Conservation (phyloP, 2,888 invertebrate genomes). For the Nebria brevicollis region DNA sequence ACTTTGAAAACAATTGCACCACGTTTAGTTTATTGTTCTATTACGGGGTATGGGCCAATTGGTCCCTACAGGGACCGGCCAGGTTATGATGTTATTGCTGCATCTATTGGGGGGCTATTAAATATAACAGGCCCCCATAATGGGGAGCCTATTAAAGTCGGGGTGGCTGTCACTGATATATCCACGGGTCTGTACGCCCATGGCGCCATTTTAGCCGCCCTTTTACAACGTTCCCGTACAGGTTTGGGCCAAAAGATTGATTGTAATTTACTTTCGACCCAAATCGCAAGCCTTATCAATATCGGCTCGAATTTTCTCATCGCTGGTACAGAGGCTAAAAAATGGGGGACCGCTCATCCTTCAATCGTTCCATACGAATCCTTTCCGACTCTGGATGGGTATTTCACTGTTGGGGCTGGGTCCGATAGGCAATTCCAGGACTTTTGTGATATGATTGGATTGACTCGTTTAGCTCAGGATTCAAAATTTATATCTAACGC, state of each 20-base stretch:
- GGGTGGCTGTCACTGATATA: slow-evolving; percentile 92
- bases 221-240: slow-evolving; percentile 80
- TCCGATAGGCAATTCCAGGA: slow-evolving; percentile 83
- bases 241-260: slow-evolving; percentile 92
- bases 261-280: slow-evolving; percentile 92
- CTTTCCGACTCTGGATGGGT: slow-evolving; percentile 84
- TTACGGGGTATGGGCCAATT: slow-evolving; percentile 89
- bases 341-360: slow-evolving; percentile 94
- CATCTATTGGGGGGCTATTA: slow-evolving; percentile 90
- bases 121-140: slow-evolving; percentile 87
- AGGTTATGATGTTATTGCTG: slow-evolving; percentile 97
- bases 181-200: slow-evolving; percentile 95
- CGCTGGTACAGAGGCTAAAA: slow-evolving; percentile 76
- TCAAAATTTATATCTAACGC: slow-evolving; percentile 77
- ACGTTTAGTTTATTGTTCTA: slow-evolving; percentile 88
- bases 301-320: slow-evolving; percentile 92
- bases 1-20: slow-evolving; percentile 77
- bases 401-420: slow-evolving; percentile 87
- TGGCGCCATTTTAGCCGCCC: slow-evolving; percentile 92
- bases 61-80: slow-evolving; percentile 89
- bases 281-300: slow-evolving; percentile 88
- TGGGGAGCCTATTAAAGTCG: slow-evolving; percentile 90
- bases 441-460: slow-evolving; percentile 73
- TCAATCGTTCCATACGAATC: slow-evolving; percentile 96
- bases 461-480: slow-evolving; percentile 71